Evolutionary conservation across 2,797 vertebrate species (phyloP), one percentile per base, ranked within the genome.

Genomic region (Sebastiscus albofasciatus): DNA sequence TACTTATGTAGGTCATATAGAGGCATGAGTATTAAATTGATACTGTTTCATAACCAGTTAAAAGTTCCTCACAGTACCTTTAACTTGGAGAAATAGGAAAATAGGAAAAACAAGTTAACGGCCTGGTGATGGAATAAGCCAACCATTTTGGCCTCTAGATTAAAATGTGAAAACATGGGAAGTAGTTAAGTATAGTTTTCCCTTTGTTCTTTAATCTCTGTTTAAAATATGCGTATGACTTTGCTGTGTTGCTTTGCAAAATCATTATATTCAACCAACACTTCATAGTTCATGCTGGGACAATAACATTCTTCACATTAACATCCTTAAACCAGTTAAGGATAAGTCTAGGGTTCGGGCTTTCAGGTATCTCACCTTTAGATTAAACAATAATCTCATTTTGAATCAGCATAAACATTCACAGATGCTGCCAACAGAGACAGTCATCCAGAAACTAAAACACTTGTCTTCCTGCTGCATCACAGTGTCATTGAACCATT

Each of bases 51-150:
- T 46, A 46, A 46, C 42, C 42, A 46, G 42, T 46, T 46, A 46
- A 46, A 46, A 8, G 42, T 46, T 0, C 3, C 0, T 46, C 42
- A 46, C 42, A 0, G 42, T 46, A 46, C 18, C 7, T 46, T 46
- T 46, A 46, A 46, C 0, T 46, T 46, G 42, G 16, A 46, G 0
- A 55, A 31, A 2, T 3, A 58, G 7, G 22, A 16, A 33, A 36
- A 16, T 26, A 13, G 7, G 27, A 61, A 42, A 22, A 46, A 46
- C 12, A 72, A 59, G 22, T 2, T 39, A 27, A 59, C 10, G 16
- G 0, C 6, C 14, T 13, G 8, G 39, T 49, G 8, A 18, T 69
- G 0, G 42, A 46, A 20, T 20, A 46, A 46, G 16, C 16, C 42
- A 46, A 46, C 42, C 42, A 46, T 14, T 34, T 26, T 13, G 46